A percentile compares a stretch with the other conserved stretches of the same genome.
phyloP scores from a whole-genome alignment of 1,140 invertebrate species.

The Catajapyx aquilonaris region DNA sequence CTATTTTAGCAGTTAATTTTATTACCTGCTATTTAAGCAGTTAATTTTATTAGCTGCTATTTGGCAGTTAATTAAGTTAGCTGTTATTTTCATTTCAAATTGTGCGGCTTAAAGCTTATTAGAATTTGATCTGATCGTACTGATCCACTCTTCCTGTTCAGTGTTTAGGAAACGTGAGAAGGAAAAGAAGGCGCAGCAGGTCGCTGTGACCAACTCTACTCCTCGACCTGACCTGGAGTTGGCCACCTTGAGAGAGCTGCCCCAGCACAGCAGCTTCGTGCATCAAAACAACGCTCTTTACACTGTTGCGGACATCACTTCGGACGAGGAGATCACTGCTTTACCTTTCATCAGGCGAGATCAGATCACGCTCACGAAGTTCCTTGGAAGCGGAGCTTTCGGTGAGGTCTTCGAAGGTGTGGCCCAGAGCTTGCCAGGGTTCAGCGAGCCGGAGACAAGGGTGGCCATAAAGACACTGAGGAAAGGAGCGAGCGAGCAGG shows the following conservation, averaged over 20 bases:
- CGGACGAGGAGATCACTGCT: constrained; percentile 39
- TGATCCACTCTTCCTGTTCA: background rate
- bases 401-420: constrained; percentile 88
- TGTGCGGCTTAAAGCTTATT: no score
- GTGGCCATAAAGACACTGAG: constrained; percentile 43
- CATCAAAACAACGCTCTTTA: constrained; percentile 67
- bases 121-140: no score
- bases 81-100: no score
- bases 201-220: constrained; percentile 18
- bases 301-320: constrained; percentile 27
- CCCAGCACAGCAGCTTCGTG: constrained; percentile 40
- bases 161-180: constrained; percentile 18
- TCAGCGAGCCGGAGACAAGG: background rate
- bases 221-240: constrained; percentile 52
- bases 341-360: constrained; percentile 65
- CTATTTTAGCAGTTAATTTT: no score
- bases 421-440: constrained; percentile 36
- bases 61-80: no score
- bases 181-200: constrained; percentile 30
- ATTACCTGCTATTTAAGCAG: no score
- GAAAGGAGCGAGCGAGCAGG: constrained; percentile 74
- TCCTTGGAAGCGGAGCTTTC: constrained; percentile 88
- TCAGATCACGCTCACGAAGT: constrained; percentile 61
- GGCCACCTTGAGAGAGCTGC: constrained; percentile 67
- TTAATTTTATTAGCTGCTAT: no score